Evolutionary conservation across 2,888 invertebrate genomes (phyloP), one percentile per base, ranked within the genome.

Genomic region (Drosophila paracracens): DNA sequence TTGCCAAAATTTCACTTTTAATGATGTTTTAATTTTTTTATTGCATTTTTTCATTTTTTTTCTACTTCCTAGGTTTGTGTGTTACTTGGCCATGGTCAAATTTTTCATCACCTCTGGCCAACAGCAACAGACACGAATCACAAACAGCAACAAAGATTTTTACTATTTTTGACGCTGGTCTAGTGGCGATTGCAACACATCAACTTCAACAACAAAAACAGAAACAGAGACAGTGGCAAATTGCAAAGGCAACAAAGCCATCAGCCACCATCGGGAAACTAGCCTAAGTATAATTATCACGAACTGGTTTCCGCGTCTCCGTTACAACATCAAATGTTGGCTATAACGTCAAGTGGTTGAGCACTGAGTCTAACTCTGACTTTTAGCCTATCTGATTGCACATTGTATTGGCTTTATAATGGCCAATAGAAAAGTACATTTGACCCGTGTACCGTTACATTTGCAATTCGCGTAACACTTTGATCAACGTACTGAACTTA

Each of bases 41-140:
- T 13, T 57, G 21, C 53, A 40, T 60, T 64, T 51, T 13, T 57
- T 27, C 25, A 40, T 56, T 18, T 11, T 68, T 65, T 58, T 29
- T 36, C 18, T 33, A 50, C 46, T 62, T 72, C 67, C 66, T 43
- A 61, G 68, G 21, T 29, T 69, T 68, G 43, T 83, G 76, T 88
- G 90, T 83, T 75, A 87, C 78, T 88, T 83, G 87, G 88, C 89
- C 87, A 87, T 69, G 90, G 87, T 78, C 87, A 79, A 60, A 68
- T 48, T 69, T 64, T 70, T 76, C 69, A 82, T 60, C 73, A 63
- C 70, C 43, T 81, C 65, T 64, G 40, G 56, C 66, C 65, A 64
- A 31, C 66, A 75, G 48, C 59, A 50, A 64, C 50, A 62, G 21
- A 56, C 46, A 61, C 59, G 35, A 74, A 46, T 50, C 46, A 59